Evolutionary conservation across 2,888 invertebrate genomes (phyloP).

Genomic region (Ormia ochracea): DNA sequence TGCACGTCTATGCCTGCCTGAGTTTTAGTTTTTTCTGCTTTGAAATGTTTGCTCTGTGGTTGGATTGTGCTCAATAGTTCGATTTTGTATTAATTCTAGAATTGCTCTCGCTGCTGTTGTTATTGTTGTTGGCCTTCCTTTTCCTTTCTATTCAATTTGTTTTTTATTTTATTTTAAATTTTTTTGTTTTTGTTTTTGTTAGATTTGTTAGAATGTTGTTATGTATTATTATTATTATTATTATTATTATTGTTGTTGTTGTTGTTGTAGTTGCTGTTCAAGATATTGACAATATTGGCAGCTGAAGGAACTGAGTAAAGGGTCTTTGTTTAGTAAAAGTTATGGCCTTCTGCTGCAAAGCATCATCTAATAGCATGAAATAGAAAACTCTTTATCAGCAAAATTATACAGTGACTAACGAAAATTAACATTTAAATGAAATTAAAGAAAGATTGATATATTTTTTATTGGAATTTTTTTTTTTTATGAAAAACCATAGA

Average conservation of each 20-base stretch:
- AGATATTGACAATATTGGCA: constrained; percentile 61
- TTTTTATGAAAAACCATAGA: no score
- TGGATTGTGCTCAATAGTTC: not conserved
- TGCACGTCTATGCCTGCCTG: constrained; percentile 14
- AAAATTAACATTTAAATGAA: not conserved
- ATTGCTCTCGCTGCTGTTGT: not conserved
- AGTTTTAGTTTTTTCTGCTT: not conserved
- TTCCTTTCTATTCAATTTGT: constrained; percentile 58
- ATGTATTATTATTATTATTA: no score
- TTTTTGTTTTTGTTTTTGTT: not conserved
- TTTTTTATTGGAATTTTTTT: not conserved
- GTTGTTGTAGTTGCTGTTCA: constrained; percentile 3
- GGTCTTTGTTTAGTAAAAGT: constrained; percentile 15
- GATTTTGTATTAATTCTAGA: constrained; percentile 11
- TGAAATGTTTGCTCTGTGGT: not conserved
- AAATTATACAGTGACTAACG: constrained; percentile 3
- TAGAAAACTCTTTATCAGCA: not conserved
- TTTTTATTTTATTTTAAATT: no score
- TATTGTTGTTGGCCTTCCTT: constrained; percentile 18
- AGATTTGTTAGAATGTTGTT: not conserved
- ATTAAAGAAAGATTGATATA: not conserved
- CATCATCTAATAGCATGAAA: not conserved
- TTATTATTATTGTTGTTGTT: no score
- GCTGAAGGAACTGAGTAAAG: constrained; percentile 43
- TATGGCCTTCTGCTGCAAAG: constrained; percentile 10